A percentile compares a stretch with the other conserved stretches of the same genome.
Evolutionary conservation across 2,113 vertebrate species (phyloP).

Genomic region (Calyptomena viridis): DNA sequence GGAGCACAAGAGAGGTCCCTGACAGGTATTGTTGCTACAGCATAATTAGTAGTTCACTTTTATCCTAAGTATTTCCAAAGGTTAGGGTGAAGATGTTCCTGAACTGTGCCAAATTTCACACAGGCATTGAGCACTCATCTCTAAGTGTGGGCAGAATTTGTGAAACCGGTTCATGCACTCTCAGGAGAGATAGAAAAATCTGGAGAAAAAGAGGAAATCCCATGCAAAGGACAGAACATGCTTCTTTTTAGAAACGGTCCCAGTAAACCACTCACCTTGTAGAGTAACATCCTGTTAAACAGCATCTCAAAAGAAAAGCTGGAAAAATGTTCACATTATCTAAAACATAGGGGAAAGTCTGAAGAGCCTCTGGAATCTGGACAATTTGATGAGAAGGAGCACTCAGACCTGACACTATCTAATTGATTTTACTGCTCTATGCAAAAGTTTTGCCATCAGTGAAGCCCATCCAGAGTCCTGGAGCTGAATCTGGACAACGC

Average conservation of each 20-base stretch:
- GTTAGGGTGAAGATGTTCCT: background rate
- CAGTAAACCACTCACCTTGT: background rate
- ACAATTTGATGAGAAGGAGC: background rate
- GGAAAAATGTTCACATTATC: background rate
- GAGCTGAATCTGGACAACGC: background rate
- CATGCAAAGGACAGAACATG: background rate
- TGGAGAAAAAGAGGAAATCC: background rate
- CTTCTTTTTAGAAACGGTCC: background rate
- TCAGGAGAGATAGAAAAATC: background rate
- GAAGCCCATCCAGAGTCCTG: background rate
- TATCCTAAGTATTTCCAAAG: background rate
- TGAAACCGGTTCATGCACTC: background rate
- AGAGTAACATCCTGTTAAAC: background rate
- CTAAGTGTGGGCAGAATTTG: background rate
- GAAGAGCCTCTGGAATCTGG: background rate
- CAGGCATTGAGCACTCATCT: background rate
- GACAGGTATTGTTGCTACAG: background rate
- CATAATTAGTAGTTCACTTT: background rate
- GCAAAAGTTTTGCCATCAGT: background rate
- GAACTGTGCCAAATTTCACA: background rate
- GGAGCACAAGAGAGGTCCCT: background rate
- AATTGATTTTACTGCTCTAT: rapidly evolving
- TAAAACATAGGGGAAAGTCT: background rate
- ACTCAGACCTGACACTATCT: background rate
- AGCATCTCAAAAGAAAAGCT: background rate